These are phyloP conservation scores for Druon quercuslanigerum DNA, from an alignment of 1,140 invertebrate genomes.

Conservation along the genomic window DNA sequence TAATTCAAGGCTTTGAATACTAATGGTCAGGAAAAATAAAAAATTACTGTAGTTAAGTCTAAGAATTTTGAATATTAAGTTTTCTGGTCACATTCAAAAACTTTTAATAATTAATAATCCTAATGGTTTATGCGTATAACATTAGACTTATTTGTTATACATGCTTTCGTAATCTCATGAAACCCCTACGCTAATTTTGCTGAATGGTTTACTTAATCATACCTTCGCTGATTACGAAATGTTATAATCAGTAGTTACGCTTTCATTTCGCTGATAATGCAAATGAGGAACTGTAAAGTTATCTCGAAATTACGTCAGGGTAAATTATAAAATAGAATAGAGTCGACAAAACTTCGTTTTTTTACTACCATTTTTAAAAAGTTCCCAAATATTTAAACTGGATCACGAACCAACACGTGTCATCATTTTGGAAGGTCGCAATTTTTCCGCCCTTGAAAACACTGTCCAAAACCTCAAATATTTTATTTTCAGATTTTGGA, in stretches of 20 bases:
- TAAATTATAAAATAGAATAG: conserved; percentile 6
- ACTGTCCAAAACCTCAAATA: neutral
- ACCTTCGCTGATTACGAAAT: conserved; percentile 11
- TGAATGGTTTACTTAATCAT: neutral
- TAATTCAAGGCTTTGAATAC: too few species aligned
- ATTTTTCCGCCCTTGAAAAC: neutral
- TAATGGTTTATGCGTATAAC: neutral
- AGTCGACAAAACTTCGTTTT: too few species aligned
- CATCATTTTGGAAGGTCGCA: neutral
- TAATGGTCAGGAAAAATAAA: too few species aligned
- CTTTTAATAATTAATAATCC: neutral
- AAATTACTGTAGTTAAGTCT: too few species aligned
- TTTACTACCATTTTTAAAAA: too few species aligned
- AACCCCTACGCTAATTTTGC: conserved; percentile 3
- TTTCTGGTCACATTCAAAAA: too few species aligned
- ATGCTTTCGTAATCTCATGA: neutral
- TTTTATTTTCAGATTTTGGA: conserved; percentile 14
- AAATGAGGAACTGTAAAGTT: conserved; percentile 33
- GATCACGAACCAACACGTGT: neutral
- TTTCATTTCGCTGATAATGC: conserved; percentile 20
- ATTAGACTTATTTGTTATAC: neutral
- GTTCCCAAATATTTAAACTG: too few species aligned
- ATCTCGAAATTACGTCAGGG: neutral
- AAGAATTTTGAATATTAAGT: too few species aligned
- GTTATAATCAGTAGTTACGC: conserved; percentile 7